phyloP scores from a whole-genome alignment of 2,797 vertebrate genomes.

The Sternotherus odoratus region DNA sequence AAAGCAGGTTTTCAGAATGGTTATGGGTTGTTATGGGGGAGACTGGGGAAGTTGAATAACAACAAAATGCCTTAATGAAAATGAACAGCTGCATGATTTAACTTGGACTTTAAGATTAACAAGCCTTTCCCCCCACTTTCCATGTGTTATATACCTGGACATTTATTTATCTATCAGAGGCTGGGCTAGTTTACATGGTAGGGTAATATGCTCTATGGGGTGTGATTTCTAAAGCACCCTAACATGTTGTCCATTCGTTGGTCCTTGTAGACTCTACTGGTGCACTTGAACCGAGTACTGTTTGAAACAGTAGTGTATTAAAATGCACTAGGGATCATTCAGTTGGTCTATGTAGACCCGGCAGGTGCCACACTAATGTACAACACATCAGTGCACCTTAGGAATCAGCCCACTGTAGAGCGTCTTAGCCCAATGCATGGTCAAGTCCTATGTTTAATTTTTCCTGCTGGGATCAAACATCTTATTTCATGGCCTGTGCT shows the following conservation, averaged over 20 bases:
- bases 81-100: neutral
- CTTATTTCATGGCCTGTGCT: neutral
- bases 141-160: neutral
- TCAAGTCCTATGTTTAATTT: neutral
- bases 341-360: too few species aligned
- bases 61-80: slow-evolving; percentile 8
- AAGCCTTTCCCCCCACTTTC: neutral
- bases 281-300: neutral
- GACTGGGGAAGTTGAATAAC: neutral
- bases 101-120: neutral
- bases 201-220: neutral
- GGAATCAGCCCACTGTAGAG: neutral
- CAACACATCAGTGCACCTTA: neutral
- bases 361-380: neutral
- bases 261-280: neutral
- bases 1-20: neutral
- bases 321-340: neutral
- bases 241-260: neutral
- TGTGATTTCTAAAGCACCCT: neutral
- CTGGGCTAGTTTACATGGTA: neutral
- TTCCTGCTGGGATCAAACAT: neutral
- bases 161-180: neutral
- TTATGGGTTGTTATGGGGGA: neutral
- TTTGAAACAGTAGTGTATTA: neutral
- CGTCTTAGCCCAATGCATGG: neutral